phyloP scores from a whole-genome alignment of 2,888 invertebrate genomes.

The Zelleria hepariella region DNA sequence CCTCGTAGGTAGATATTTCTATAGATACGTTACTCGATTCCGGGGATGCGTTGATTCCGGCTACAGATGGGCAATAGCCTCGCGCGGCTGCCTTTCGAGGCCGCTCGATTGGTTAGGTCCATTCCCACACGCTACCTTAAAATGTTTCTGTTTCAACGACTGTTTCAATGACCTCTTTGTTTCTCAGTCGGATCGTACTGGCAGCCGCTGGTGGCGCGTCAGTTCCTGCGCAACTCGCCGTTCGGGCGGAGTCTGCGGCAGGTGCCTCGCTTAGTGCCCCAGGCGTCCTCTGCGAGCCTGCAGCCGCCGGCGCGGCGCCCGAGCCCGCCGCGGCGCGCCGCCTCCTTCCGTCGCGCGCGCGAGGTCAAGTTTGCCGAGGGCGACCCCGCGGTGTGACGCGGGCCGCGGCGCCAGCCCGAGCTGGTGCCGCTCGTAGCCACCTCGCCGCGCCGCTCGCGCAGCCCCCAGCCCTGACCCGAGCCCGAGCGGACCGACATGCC shows the following conservation, averaged over 20 bases:
- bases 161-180: too few species aligned
- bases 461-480: conserved; percentile 40
- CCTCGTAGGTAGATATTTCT: too few species aligned
- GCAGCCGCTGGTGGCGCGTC: conserved; percentile 80
- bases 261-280: conserved; percentile 44
- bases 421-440: conserved; percentile 63
- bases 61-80: too few species aligned
- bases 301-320: conserved; percentile 47
- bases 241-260: conserved; percentile 55
- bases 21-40: too few species aligned
- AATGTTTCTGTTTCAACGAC: neutral
- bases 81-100: too few species aligned
- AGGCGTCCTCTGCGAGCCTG: conserved; percentile 61
- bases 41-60: too few species aligned
- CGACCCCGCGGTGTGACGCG: conserved; percentile 62
- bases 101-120: too few species aligned
- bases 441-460: conserved; percentile 26
- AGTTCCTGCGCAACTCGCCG: conserved; percentile 79
- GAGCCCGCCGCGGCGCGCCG: conserved; percentile 52
- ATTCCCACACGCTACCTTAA: too few species aligned
- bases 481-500: conserved; percentile 38
- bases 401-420: conserved; percentile 68
- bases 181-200: conserved; percentile 34
- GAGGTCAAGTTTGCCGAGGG: conserved; percentile 69
- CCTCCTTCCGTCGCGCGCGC: conserved; percentile 60